phyloP scores from a whole-genome alignment of 2,888 invertebrate genomes.

The Lycaena phlaeas region DNA sequence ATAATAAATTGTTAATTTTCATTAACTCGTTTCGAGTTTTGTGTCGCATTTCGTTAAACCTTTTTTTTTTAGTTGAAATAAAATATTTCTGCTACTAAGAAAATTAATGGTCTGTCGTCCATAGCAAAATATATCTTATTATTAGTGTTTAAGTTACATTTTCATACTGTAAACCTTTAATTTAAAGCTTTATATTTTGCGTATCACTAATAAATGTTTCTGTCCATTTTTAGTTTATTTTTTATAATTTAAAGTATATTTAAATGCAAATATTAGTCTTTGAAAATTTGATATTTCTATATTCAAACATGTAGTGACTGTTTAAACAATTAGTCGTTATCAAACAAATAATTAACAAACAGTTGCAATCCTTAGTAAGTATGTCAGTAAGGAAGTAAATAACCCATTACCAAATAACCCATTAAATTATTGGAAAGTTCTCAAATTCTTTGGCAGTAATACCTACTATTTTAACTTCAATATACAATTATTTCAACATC shows the following conservation, averaged over 20 bases:
- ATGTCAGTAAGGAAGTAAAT: neutral
- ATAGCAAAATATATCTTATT: neutral
- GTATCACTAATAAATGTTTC: conserved; percentile 50
- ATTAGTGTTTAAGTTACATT: conserved; percentile 6
- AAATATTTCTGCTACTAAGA: no score
- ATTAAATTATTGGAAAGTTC: no score
- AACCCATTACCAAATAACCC: neutral
- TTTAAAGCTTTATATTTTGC: conserved; percentile 39
- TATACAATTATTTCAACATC: no score
- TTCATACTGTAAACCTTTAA: conserved; percentile 7
- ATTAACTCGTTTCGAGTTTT: no score
- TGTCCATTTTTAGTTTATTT: conserved; percentile 26
- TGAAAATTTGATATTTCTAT: neutral
- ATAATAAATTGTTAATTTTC: no score
- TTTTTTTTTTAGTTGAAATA: no score
- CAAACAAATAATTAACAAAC: neutral
- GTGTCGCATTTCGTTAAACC: no score
- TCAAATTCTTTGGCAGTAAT: no score
- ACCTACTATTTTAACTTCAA: no score
- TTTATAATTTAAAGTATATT: conserved; percentile 20
- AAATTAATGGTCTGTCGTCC: neutral
- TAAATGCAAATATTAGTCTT: neutral
- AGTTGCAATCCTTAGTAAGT: neutral
- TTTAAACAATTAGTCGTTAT: no score
- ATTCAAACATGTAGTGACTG: no score